Conservation (phyloP, 2,113 vertebrate genomes). For the Forbesichthys papilliferus region DNA sequence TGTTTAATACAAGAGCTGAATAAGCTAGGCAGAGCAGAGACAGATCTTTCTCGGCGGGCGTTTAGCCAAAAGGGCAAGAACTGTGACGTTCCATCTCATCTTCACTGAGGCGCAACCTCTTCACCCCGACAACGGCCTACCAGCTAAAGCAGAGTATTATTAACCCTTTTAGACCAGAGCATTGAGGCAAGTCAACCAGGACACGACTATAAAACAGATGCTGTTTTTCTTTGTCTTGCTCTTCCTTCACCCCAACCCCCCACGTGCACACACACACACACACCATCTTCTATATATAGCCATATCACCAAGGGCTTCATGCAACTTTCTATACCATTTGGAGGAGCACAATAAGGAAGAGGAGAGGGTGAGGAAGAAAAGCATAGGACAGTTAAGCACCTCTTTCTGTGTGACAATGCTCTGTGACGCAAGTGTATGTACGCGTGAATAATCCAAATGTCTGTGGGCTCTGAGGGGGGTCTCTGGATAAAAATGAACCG, state of each 20-base stretch:
- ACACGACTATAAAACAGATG: conserved; percentile 6
- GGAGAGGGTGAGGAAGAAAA: conserved; percentile 38
- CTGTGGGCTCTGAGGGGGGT: neutral
- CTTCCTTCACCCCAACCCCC: conserved; percentile 20
- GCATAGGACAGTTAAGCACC: conserved; percentile 4
- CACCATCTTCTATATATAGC: conserved; percentile 52
- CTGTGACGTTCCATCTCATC: conserved; percentile 33
- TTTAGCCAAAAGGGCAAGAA: conserved; percentile 44
- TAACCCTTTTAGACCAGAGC: conserved; percentile 35
- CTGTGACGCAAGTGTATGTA: neutral
- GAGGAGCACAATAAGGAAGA: conserved; percentile 23
- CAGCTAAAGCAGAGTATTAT: conserved; percentile 23
- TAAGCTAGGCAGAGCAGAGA: neutral
- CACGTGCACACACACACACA: too few relatives aligned
- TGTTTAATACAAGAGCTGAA: conserved; percentile 4
- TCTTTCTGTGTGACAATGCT: neutral
- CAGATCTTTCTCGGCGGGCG: conserved; percentile 20
- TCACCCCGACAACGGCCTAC: conserved; percentile 15
- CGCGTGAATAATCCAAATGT: neutral
- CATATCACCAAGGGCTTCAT: conserved; percentile 44
- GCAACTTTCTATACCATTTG: conserved; percentile 29
- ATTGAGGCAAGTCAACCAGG: neutral
- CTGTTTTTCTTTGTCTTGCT: conserved; percentile 33
- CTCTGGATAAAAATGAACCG: neutral
- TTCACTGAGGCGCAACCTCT: neutral